These are phyloP conservation scores for Poecilia wingei DNA, from an alignment of 2,797 vertebrate species.

Conservation along the genomic window DNA sequence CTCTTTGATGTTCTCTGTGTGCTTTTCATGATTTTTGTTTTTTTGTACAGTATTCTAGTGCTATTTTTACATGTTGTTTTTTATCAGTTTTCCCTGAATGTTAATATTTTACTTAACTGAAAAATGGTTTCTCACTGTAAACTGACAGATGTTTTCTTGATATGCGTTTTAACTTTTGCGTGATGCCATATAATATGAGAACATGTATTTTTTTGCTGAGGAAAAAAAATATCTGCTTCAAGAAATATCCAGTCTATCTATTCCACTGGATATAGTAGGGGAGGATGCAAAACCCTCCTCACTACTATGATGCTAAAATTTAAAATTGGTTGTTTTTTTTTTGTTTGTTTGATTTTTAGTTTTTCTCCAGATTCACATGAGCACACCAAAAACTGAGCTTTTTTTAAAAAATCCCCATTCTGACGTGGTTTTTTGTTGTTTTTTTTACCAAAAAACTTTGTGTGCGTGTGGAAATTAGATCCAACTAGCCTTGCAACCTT, in stretches of 20 bases:
- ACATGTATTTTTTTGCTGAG: neutral
- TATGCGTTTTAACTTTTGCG: neutral
- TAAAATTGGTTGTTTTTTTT: neutral
- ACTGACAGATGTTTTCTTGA: neutral
- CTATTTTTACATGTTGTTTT: constrained; percentile 39
- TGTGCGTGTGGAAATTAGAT: neutral
- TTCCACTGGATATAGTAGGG: neutral
- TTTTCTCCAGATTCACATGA: neutral
- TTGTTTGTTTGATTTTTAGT: neutral
- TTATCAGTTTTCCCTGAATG: neutral
- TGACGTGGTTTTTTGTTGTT: neutral
- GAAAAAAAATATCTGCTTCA: no score
- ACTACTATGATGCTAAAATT: neutral
- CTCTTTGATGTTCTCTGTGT: constrained; percentile 44
- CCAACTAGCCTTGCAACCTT: neutral
- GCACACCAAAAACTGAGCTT: neutral
- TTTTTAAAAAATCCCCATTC: neutral
- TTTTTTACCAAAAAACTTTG: neutral
- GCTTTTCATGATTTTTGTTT: constrained; percentile 27
- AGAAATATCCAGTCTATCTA: neutral
- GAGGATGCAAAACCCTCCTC: neutral
- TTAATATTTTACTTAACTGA: neutral
- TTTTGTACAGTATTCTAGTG: constrained; percentile 13
- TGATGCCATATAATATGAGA: neutral
- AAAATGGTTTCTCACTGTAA: neutral